Conservation (phyloP, 2,888 invertebrate species). For the Magallana nippona region DNA sequence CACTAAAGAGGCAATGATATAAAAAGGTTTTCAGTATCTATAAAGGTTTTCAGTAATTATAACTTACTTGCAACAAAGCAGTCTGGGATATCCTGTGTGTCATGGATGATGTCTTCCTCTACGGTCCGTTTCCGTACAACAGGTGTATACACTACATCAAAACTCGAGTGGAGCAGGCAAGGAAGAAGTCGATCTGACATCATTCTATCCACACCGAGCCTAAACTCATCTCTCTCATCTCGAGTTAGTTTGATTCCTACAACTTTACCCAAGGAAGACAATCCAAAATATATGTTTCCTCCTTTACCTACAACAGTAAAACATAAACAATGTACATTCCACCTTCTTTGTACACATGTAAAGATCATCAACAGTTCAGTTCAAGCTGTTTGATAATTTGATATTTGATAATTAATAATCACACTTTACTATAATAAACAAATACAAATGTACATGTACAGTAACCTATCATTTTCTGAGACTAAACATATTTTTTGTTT, state of each 20-base stretch:
- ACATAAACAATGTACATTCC: not conserved
- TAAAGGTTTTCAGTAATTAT: too few species aligned
- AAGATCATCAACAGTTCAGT: too few species aligned
- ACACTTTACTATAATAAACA: too few species aligned
- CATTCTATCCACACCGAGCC: constrained; percentile 64
- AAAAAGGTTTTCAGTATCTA: too few species aligned
- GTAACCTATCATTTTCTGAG: too few species aligned
- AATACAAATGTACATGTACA: too few species aligned
- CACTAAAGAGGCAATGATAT: too few species aligned
- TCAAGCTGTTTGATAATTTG: too few species aligned
- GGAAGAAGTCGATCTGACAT: constrained; percentile 60
- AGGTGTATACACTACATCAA: constrained; percentile 58
- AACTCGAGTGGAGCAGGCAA: constrained; percentile 58
- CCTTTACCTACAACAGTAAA: constrained; percentile 56
- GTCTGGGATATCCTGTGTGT: constrained; percentile 47
- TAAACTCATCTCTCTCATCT: constrained; percentile 63
- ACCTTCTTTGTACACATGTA: too few species aligned
- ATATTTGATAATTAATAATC: too few species aligned
- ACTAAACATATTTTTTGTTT: not conserved
- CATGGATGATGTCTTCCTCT: constrained; percentile 12
- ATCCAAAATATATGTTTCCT: constrained; percentile 63
- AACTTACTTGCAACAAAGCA: constrained; percentile 63
- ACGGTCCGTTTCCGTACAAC: constrained; percentile 46
- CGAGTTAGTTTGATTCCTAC: constrained; percentile 61
- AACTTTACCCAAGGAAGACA: constrained; percentile 54